Percentiles rank a stretch among this genome's conserved stretches.
phyloP scores from a whole-genome alignment of 1,140 invertebrate species.

The Sminthurides bifidus region DNA sequence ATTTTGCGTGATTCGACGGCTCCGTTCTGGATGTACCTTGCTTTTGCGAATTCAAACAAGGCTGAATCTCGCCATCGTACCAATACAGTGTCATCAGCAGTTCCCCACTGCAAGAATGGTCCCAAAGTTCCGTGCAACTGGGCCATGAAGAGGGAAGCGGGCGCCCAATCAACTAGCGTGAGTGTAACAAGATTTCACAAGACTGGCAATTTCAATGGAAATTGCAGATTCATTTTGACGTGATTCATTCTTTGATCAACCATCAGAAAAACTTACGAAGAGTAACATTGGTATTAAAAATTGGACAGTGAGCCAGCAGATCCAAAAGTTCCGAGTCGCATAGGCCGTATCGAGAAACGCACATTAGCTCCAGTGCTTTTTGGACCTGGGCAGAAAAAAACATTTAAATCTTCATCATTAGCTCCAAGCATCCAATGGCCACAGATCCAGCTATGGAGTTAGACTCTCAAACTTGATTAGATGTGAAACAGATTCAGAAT shows the following conservation, averaged over 20 bases:
- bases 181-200: background rate
- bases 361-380: slow-evolving; percentile 52
- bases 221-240: background rate
- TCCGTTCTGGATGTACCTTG: slow-evolving; percentile 41
- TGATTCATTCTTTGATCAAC: background rate
- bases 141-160: slow-evolving; percentile 54
- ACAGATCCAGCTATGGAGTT: background rate
- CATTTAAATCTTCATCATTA: too few species aligned
- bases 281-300: slow-evolving; percentile 51
- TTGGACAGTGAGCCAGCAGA: slow-evolving; percentile 54
- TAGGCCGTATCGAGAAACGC: slow-evolving; percentile 55
- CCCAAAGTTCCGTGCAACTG: slow-evolving; percentile 49
- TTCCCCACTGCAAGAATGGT: slow-evolving; percentile 51
- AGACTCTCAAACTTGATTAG: background rate
- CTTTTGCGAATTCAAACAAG: slow-evolving; percentile 43
- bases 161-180: slow-evolving; percentile 47
- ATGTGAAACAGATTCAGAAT: background rate
- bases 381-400: slow-evolving; percentile 36
- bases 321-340: slow-evolving; percentile 62
- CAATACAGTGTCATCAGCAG: slow-evolving; percentile 46
- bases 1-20: slow-evolving; percentile 39
- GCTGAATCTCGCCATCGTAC: slow-evolving; percentile 51
- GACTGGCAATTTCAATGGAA: background rate
- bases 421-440: too few species aligned
- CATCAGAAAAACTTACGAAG: slow-evolving; percentile 42